Conservation (phyloP, 2,113 vertebrate genomes). For the Nothobranchius furzeri region DNA sequence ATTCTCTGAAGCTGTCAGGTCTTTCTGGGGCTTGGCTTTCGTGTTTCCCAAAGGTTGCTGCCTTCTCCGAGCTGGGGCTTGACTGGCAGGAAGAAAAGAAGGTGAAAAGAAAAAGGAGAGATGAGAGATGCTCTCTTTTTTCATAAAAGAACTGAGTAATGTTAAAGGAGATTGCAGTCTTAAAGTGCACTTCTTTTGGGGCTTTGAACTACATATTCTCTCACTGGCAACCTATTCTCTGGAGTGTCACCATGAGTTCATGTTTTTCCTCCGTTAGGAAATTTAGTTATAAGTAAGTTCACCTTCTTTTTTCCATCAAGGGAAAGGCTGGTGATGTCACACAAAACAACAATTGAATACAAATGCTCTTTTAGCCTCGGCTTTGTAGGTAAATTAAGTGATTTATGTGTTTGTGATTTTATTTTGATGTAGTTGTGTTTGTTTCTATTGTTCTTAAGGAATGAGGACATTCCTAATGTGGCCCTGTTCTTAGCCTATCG, state of each 20-base stretch:
- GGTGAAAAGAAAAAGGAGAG: constrained; percentile 56
- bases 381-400: constrained; percentile 27
- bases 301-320: constrained; percentile 11
- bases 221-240: constrained; percentile 58
- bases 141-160: constrained; percentile 56
- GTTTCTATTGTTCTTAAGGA: constrained; percentile 51
- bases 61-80: constrained; percentile 65
- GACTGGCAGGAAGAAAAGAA: constrained; percentile 62
- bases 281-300: constrained; percentile 36
- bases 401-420: constrained; percentile 26
- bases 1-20: constrained; percentile 67
- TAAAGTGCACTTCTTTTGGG: constrained; percentile 57
- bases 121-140: constrained; percentile 54
- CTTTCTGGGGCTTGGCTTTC: constrained; percentile 71
- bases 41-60: constrained; percentile 72
- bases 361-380: constrained; percentile 11
- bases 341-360: constrained; percentile 41
- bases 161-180: constrained; percentile 58
- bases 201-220: constrained; percentile 60
- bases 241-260: constrained; percentile 47
- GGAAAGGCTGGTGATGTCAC: constrained; percentile 30
- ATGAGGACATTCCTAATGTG: constrained; percentile 51
- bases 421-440: constrained; percentile 11
- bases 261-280: constrained; percentile 38
- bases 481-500: constrained; percentile 72